Evolutionary conservation across 1,140 invertebrate species (phyloP).

Genomic region (Neoseiulus cucumeris): DNA sequence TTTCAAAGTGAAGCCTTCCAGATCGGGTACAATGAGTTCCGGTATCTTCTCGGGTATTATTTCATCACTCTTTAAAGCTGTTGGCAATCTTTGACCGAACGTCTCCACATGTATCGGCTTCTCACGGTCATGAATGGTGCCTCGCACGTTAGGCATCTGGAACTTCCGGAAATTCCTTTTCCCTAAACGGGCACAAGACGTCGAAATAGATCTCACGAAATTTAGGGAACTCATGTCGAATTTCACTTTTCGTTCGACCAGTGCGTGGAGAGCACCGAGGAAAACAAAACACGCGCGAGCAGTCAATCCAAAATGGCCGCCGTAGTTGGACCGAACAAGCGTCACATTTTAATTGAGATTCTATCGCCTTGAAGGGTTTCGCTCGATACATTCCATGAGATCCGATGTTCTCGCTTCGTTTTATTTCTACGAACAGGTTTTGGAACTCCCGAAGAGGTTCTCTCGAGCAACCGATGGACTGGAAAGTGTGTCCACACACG

Average conservation of each 20-base stretch:
- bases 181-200: not conserved
- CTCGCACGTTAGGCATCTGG: not conserved
- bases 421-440: too few species aligned
- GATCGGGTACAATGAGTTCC: constrained; percentile 30
- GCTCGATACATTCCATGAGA: too few species aligned
- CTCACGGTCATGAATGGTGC: not conserved
- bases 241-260: not conserved
- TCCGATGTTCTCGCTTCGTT: too few species aligned
- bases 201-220: not conserved
- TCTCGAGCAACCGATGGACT: too few species aligned
- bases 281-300: too few species aligned
- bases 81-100: not conserved
- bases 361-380: too few species aligned
- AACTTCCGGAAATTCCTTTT: constrained; percentile 5
- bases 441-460: too few species aligned
- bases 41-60: constrained; percentile 29
- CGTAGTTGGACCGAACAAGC: too few species aligned
- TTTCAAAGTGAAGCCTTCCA: constrained; percentile 27
- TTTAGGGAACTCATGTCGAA: not conserved
- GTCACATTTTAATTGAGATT: too few species aligned
- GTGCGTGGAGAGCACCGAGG: not conserved
- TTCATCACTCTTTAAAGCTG: not conserved
- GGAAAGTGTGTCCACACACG: too few species aligned
- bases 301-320: too few species aligned
- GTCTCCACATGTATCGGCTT: not conserved